These are phyloP conservation scores for Schizotus pectinicornis DNA, from an alignment of 2,888 invertebrate genomes.

Conservation along the genomic window DNA sequence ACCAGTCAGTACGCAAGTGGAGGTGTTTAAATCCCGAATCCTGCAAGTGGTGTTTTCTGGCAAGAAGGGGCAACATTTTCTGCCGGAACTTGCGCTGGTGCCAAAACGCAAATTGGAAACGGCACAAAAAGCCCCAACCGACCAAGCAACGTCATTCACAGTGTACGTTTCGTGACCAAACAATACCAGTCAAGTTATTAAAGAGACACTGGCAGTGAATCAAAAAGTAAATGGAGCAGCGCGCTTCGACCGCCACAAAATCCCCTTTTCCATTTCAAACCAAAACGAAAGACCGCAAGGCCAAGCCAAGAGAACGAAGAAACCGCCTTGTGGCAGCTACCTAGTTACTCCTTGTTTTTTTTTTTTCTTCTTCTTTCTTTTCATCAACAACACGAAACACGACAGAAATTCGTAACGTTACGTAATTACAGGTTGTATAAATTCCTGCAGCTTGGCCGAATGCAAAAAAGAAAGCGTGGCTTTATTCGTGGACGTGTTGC, in stretches of 20 bases:
- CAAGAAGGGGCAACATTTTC: neutral
- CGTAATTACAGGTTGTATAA: constrained; percentile 22
- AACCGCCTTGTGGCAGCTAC: neutral
- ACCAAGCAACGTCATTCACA: constrained; percentile 3
- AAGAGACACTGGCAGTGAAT: constrained; percentile 20
- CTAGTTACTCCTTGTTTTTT: no score
- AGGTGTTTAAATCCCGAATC: no score
- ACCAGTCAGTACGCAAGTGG: no score
- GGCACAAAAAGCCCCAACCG: constrained; percentile 11
- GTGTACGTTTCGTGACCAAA: constrained; percentile 13
- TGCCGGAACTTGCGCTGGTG: constrained; percentile 4
- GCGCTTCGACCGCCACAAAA: no score
- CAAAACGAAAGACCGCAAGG: no score
- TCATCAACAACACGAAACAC: no score
- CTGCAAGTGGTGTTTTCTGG: no score
- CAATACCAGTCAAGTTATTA: constrained; percentile 18
- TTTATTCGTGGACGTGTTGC: constrained; percentile 23
- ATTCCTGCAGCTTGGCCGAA: constrained; percentile 10
- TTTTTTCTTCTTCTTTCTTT: no score
- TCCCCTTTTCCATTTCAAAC: no score
- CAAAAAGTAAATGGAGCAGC: constrained; percentile 10
- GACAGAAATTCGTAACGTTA: constrained; percentile 15
- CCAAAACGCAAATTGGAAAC: constrained; percentile 19
- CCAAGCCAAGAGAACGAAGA: neutral
- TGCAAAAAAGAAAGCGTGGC: constrained; percentile 20